Percentiles rank a stretch among this genome's conserved stretches.
Conservation (phyloP, 1,140 invertebrate genomes). For the Xylocopa sonorina region DNA sequence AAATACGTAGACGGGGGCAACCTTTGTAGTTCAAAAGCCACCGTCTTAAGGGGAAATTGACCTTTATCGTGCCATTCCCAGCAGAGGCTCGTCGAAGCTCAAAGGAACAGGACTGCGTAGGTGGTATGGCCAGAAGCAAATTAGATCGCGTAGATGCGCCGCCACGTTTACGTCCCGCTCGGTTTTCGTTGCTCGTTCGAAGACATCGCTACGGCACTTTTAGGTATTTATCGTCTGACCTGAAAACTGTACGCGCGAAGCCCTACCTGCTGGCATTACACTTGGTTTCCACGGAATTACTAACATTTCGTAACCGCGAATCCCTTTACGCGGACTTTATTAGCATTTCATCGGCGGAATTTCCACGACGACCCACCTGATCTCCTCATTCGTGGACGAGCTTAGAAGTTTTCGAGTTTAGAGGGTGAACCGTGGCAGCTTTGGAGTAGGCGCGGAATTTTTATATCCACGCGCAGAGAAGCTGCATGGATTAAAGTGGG, state of each 20-base stretch:
- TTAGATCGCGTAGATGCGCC: background rate
- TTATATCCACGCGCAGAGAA: background rate
- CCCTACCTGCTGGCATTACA: slow-evolving; percentile 9
- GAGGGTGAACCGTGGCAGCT: too few relatives aligned
- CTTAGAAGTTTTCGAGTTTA: background rate
- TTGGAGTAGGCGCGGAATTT: background rate
- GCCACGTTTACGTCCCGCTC: background rate
- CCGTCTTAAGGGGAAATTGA: slow-evolving; percentile 8
- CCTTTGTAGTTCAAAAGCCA: background rate
- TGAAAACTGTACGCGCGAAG: slow-evolving; percentile 46
- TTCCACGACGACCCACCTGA: background rate
- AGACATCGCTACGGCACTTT: slow-evolving; percentile 31
- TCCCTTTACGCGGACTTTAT: slow-evolving; percentile 22
- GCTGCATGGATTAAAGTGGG: background rate
- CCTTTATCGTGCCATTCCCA: background rate
- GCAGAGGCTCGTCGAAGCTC: background rate
- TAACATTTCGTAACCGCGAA: slow-evolving; percentile 36
- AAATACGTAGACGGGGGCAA: background rate
- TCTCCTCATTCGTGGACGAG: background rate
- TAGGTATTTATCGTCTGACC: slow-evolving; percentile 46
- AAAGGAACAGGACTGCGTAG: background rate
- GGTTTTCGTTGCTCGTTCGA: background rate
- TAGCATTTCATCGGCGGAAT: background rate
- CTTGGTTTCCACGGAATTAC: slow-evolving; percentile 19
- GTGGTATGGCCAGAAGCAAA: background rate